A percentile compares a stretch with the other conserved stretches of the same genome.
phyloP scores from a whole-genome alignment of 2,888 invertebrate genomes.

The Diabrotica balteata region DNA sequence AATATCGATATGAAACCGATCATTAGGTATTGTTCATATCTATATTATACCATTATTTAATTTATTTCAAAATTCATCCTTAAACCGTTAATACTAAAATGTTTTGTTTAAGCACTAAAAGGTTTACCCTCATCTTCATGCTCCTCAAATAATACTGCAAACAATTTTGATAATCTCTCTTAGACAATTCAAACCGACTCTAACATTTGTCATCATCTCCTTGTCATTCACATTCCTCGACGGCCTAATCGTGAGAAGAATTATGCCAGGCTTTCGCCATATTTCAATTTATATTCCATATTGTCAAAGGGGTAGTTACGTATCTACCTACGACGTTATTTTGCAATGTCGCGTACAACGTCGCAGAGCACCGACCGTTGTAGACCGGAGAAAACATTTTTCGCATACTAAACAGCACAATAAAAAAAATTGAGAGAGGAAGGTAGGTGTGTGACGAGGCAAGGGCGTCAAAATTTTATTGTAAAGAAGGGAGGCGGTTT shows the following conservation, averaged over 20 bases:
- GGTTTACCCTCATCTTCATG: too few relatives aligned
- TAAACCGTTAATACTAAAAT: too few relatives aligned
- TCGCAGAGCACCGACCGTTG: background rate
- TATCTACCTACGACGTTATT: background rate
- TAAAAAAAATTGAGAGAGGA: too few relatives aligned
- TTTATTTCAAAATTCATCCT: too few relatives aligned
- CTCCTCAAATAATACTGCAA: too few relatives aligned
- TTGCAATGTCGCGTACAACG: background rate
- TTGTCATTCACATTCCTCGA: background rate
- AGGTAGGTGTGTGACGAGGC: too few relatives aligned
- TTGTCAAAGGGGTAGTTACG: conserved; percentile 9
- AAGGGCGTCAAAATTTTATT: too few relatives aligned
- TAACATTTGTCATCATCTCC: background rate
- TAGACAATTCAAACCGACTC: background rate
- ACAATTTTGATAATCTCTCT: background rate
- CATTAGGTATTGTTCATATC: too few relatives aligned
- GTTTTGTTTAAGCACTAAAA: too few relatives aligned
- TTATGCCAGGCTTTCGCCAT: conserved; percentile 8
- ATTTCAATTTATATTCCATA: conserved; percentile 7
- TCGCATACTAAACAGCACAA: background rate
- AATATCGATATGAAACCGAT: too few relatives aligned
- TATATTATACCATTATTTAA: too few relatives aligned
- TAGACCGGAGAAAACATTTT: background rate
- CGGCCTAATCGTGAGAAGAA: conserved; percentile 10
- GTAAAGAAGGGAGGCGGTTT: too few relatives aligned